Percentiles rank a stretch among this genome's conserved stretches.
Evolutionary conservation across 2,113 vertebrate genomes (phyloP).

Genomic region (Neopipo cinnamomea): DNA sequence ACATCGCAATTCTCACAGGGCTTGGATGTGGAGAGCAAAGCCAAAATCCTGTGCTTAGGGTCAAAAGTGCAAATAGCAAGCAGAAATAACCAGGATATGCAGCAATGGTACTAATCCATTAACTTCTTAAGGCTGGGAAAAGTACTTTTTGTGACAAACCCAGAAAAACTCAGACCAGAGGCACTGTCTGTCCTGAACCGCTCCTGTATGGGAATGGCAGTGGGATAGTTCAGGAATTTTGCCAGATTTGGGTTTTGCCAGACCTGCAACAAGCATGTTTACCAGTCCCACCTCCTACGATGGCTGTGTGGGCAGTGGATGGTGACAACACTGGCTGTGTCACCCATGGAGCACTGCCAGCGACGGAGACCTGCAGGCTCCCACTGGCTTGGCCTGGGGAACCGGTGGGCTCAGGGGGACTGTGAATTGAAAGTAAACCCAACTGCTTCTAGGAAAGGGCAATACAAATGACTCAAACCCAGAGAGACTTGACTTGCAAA

Average conservation of each 20-base stretch:
- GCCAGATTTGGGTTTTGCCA: neutral
- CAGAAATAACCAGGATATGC: neutral
- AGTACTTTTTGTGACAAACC: neutral
- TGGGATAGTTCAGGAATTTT: neutral
- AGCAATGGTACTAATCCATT: neutral
- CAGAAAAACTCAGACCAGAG: neutral
- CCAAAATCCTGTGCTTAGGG: neutral
- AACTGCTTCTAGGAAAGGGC: neutral
- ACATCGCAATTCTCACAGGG: neutral
- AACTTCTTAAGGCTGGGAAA: neutral
- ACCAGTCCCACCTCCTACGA: neutral
- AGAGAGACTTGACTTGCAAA: neutral
- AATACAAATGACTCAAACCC: neutral
- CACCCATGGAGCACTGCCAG: accelerated
- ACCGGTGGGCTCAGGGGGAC: neutral
- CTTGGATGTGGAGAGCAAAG: neutral
- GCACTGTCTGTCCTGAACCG: neutral
- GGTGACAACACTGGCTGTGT: accelerated
- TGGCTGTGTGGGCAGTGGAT: accelerated
- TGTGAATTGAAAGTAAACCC: neutral
- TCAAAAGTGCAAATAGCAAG: neutral
- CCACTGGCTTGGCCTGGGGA: neutral
- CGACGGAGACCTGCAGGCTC: accelerated
- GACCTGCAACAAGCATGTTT: neutral
- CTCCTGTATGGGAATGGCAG: accelerated